phyloP scores from a whole-genome alignment of 1,140 invertebrate species.

The Oscheius sp. region DNA sequence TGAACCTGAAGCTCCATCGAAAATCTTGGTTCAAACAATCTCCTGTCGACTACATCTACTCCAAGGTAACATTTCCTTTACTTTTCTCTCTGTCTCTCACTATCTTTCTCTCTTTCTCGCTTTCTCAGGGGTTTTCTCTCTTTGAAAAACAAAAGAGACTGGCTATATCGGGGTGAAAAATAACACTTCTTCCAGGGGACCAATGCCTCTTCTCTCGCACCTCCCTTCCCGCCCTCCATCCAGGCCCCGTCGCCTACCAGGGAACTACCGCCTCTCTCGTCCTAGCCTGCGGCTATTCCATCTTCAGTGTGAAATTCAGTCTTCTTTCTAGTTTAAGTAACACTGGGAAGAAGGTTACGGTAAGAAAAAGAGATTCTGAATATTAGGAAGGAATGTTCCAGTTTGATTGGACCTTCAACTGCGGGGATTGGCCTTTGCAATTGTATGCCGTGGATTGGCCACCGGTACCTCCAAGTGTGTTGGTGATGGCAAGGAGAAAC shows the following conservation, averaged over 20 bases:
- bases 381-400: background rate
- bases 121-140: too few species aligned
- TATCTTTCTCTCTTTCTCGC: too few species aligned
- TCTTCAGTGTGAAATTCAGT: slow-evolving; percentile 25
- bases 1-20: background rate
- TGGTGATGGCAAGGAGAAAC: background rate
- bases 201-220: slow-evolving; percentile 13
- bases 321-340: slow-evolving; percentile 14
- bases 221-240: slow-evolving; percentile 18
- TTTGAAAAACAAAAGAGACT: too few species aligned
- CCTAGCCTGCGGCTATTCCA: slow-evolving; percentile 3
- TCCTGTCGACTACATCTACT: slow-evolving; percentile 12
- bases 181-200: slow-evolving; percentile 2
- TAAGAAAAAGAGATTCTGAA: too few species aligned
- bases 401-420: slow-evolving; percentile 23
- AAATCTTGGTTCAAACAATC: slow-evolving; percentile 20
- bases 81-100: too few species aligned
- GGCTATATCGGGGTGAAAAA: too few species aligned
- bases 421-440: slow-evolving; percentile 10
- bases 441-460: background rate
- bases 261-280: slow-evolving; percentile 1
- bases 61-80: background rate
- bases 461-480: background rate
- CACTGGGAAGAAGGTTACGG: slow-evolving; percentile 17
- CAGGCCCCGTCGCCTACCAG: slow-evolving; percentile 14